A percentile compares a stretch with the other conserved stretches of the same genome.
These are phyloP conservation scores for Psammodynastes pulverulentus DNA, from an alignment of 2,113 vertebrate genomes.

Conservation along the genomic window DNA sequence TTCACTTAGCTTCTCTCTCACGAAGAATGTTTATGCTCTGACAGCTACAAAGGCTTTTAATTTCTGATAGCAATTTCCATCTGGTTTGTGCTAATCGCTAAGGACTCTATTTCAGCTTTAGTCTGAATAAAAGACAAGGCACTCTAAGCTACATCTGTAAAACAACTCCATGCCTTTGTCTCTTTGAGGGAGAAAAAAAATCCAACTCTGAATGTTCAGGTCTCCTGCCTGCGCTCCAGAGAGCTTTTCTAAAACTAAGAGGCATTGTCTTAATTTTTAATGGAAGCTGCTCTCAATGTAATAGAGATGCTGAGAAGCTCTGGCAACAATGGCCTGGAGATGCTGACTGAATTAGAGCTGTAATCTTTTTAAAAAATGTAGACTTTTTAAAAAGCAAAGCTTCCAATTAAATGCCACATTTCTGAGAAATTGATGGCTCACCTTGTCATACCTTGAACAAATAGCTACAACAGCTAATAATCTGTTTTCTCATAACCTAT, in stretches of 20 bases:
- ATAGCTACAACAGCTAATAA: not conserved
- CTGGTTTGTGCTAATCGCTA: slow-evolving; percentile 40
- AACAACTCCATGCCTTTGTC: slow-evolving; percentile 18
- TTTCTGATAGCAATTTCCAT: slow-evolving; percentile 47
- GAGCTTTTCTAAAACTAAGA: not conserved
- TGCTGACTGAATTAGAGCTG: not conserved
- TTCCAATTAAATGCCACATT: not conserved
- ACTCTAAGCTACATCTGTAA: slow-evolving; percentile 16
- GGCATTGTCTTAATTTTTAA: not conserved
- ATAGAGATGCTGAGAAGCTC: not conserved
- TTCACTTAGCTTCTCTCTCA: slow-evolving; percentile 33
- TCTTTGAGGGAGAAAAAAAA: not conserved
- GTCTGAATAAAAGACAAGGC: slow-evolving; percentile 26
- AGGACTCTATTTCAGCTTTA: slow-evolving; percentile 39
- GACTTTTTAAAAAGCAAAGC: not conserved
- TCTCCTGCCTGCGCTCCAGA: slow-evolving; percentile 2
- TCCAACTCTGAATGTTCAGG: not conserved
- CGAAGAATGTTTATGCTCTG: slow-evolving; percentile 41
- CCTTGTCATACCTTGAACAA: not conserved
- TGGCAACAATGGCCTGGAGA: not conserved
- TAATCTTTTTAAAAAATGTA: not conserved
- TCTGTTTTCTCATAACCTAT: not conserved
- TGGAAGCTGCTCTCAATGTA: not conserved
- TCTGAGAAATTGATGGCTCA: not conserved
- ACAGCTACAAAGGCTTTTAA: slow-evolving; percentile 48